Evolutionary conservation across 2,797 vertebrate genomes (phyloP).

Genomic region (Graptemys geographica): DNA sequence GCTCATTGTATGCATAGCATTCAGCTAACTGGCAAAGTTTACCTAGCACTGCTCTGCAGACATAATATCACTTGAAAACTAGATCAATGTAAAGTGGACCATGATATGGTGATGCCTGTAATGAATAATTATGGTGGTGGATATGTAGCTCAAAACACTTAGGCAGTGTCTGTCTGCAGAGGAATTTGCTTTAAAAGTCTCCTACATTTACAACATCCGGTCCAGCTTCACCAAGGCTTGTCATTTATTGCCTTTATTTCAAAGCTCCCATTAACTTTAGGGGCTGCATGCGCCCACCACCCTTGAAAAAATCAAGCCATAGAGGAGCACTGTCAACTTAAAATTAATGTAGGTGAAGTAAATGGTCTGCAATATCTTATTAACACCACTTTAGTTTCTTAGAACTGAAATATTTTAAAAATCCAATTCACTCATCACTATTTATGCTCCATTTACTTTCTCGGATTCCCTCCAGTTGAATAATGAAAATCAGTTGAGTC

Average conservation of each 20-base stretch:
- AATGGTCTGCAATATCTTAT: not conserved
- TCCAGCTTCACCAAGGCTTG: not conserved
- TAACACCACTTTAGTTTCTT: not conserved
- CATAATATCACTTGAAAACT: not conserved
- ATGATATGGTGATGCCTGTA: not conserved
- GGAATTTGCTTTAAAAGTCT: not conserved
- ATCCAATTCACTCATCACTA: not conserved
- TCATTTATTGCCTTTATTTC: not conserved
- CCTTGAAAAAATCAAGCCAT: not conserved
- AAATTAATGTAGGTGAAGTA: not conserved
- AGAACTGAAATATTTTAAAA: not conserved
- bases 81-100: not conserved
- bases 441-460: constrained; percentile 12
- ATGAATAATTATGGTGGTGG: not conserved
- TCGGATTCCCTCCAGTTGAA: not conserved
- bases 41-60: not conserved
- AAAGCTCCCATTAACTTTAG: not conserved
- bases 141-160: not conserved
- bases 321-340: not conserved
- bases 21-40: not conserved
- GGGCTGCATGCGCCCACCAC: not conserved
- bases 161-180: not conserved
- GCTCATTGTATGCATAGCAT: not conserved
- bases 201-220: not conserved
- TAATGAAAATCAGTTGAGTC: not conserved